These are phyloP conservation scores for Turritopsis rubra DNA, from an alignment of 30 jellyfish, hydroid and myxozoan genomes.

Conservation along the genomic window DNA sequence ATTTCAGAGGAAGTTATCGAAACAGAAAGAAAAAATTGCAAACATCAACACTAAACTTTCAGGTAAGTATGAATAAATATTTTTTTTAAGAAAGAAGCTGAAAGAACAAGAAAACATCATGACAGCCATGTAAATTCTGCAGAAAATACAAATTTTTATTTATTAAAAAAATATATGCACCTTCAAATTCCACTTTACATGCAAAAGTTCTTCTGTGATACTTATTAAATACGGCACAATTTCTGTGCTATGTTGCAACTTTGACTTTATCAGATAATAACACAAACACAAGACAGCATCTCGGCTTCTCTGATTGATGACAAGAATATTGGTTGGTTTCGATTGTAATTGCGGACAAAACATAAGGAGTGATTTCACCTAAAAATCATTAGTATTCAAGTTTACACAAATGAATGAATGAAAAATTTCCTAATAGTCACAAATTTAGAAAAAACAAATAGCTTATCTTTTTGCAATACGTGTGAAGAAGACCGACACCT, in stretches of 20 bases:
- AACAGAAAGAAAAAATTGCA: no score
- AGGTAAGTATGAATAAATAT: no score
- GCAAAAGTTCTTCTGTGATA: conserved; percentile 34
- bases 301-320: conserved; percentile 33
- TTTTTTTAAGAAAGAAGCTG: neutral
- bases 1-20: no score
- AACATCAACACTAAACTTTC: no score
- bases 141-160: neutral
- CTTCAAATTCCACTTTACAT: conserved; percentile 49
- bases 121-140: no score
- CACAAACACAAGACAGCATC: conserved; percentile 65
- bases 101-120: no score
- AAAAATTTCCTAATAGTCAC: neutral
- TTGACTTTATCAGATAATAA: conserved; percentile 47
- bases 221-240: conserved; percentile 45
- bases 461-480: no score
- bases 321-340: conserved; percentile 44
- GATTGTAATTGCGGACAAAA: conserved; percentile 69
- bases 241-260: conserved; percentile 28
- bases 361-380: conserved; percentile 54
- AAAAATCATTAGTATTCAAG: no score
- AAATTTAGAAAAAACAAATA: no score
- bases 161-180: conserved; percentile 7
- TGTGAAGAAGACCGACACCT: no score
- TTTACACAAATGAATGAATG: neutral